Base-by-base conservation (phyloP, 2,113 vertebrate genomes). In the Eubucco bourcierii region DNA sequence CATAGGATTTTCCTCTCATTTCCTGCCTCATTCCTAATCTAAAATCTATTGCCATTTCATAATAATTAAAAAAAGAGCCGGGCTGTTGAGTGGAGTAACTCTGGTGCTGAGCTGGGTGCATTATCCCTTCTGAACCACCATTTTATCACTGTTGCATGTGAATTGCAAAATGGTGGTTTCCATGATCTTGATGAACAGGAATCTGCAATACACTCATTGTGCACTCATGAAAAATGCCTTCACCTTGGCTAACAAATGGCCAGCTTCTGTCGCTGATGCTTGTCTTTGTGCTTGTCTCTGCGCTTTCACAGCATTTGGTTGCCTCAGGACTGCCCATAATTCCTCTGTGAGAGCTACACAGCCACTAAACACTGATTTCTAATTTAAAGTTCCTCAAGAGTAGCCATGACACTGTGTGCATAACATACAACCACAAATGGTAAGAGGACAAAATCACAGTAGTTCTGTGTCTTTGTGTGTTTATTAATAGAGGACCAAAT, bases 111-210 rank as follows among this genome's bases (percentile, higher is more conserved):
- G 94, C 82, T 5, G 70, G 72, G 80, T 56, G 84, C 80, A 87
- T 65, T 90, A 80, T 94, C 55, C 52, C 20, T 68, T 83, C 94
- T 53, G 79, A 94, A 92, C 97, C 97, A 97, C 97, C 97, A 97
- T 98, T 97, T 98, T 91, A 96, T 86, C 25, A n/a, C 91, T 81
- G 39, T 87, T 64, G 87, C 47, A 24, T 83, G 86, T 55, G 9
- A 85, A 92, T 84, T 77, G 96, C 94, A 97, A 98, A 97, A 98
- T 97, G 97, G 97, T 97, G 96, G 96, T 53, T 95, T 79, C 75
- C 86, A 58, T 83, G 88, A 86, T 95, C 96, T 91, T 87, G 90
- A 90, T 83, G 87, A 73, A 56, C n/a, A 39, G 95, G 86, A 93
- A 89, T 33, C n/a, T 47, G 94, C 81, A 28, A 25, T 10, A 3